Conservation (phyloP, 2,888 invertebrate species). For the Microctonus hyperodae region DNA sequence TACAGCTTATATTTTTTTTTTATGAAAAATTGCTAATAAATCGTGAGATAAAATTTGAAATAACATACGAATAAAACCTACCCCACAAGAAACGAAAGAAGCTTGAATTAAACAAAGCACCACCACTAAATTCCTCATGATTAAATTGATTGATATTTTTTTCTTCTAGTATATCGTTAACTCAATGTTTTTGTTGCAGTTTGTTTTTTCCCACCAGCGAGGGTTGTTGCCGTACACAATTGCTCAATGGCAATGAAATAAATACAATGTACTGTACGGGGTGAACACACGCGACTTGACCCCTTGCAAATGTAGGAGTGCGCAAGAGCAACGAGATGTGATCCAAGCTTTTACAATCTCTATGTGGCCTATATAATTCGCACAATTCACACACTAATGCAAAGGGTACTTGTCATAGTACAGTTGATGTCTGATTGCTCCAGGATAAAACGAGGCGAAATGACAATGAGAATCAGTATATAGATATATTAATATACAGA, state of each 20-base stretch:
- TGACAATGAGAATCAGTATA: slow-evolving; percentile 7
- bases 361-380: slow-evolving; percentile 36
- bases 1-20: too few species aligned
- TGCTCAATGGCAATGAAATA: too few species aligned
- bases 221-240: too few species aligned
- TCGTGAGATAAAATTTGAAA: too few species aligned
- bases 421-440: slow-evolving; percentile 18
- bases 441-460: slow-evolving; percentile 12
- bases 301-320: slow-evolving; percentile 30
- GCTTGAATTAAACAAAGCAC: slow-evolving; percentile 42
- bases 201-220: not conserved
- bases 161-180: too few species aligned
- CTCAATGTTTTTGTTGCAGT: too few species aligned
- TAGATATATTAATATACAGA: slow-evolving; percentile 12
- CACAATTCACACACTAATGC: slow-evolving; percentile 30
- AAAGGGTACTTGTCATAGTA: too few species aligned
- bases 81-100: slow-evolving; percentile 46
- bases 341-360: slow-evolving; percentile 30
- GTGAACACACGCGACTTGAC: slow-evolving; percentile 23
- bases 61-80: too few species aligned
- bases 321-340: slow-evolving; percentile 19
- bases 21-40: too few species aligned
- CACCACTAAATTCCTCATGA: slow-evolving; percentile 44
- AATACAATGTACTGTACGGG: not conserved
- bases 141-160: not conserved